phyloP scores from a whole-genome alignment of 2,113 vertebrate genomes.

The Varanus komodoensis region DNA sequence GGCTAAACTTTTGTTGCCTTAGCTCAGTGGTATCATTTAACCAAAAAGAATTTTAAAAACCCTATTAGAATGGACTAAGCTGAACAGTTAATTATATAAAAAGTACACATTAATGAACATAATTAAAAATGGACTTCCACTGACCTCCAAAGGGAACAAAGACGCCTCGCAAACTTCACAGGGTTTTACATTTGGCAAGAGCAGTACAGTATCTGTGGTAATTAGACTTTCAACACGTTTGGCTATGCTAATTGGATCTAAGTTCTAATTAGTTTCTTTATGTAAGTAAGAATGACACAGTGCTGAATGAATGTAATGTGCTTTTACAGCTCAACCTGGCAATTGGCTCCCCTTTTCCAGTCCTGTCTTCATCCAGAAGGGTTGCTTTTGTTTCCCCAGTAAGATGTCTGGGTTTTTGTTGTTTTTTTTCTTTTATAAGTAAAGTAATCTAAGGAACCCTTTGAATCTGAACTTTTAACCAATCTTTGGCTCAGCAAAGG shows the following conservation, averaged over 20 bases:
- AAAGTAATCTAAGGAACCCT: not conserved
- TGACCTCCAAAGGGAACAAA: slow-evolving; percentile 66
- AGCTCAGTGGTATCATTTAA: not conserved
- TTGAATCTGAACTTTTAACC: not conserved
- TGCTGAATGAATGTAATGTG: slow-evolving; percentile 65
- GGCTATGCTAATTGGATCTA: slow-evolving; percentile 75
- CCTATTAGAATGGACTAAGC: slow-evolving; percentile 10
- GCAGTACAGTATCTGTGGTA: slow-evolving; percentile 59
- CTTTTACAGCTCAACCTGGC: slow-evolving; percentile 64
- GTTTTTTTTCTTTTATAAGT: not conserved
- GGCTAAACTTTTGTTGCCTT: slow-evolving; percentile 27
- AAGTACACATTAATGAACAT: slow-evolving; percentile 51
- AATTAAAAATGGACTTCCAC: slow-evolving; percentile 61
- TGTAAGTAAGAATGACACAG: slow-evolving; percentile 74
- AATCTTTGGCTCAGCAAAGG: fast-evolving
- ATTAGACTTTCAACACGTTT: slow-evolving; percentile 72
- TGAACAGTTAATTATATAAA: slow-evolving; percentile 64
- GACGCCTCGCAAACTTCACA: slow-evolving; percentile 58
- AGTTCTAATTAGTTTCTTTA: slow-evolving; percentile 77
- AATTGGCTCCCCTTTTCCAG: slow-evolving; percentile 46
- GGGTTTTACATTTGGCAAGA: slow-evolving; percentile 67
- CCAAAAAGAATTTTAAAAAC: slow-evolving; percentile 40
- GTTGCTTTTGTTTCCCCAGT: slow-evolving; percentile 35
- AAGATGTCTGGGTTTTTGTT: not conserved
- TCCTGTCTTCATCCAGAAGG: slow-evolving; percentile 43